These are phyloP conservation scores for Chymomyza costata DNA, from an alignment of 1,140 invertebrate species.

Conservation along the genomic window DNA sequence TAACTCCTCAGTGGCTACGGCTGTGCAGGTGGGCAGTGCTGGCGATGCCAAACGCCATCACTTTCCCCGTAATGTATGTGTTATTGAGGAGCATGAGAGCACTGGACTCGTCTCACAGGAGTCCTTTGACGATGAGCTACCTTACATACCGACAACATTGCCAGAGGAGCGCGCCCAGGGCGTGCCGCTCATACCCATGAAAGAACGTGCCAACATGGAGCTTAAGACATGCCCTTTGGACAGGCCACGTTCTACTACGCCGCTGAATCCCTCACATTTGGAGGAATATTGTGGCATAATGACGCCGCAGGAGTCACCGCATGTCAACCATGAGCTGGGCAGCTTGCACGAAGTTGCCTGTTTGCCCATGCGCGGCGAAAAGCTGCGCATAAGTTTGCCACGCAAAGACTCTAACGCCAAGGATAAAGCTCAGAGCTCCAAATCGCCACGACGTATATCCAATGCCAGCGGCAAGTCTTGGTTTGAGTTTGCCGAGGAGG, in stretches of 20 bases:
- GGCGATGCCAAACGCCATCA: constrained; percentile 48
- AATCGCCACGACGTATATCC: constrained; percentile 76
- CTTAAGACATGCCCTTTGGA: constrained; percentile 89
- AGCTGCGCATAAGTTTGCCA: constrained; percentile 83
- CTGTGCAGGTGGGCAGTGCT: constrained; percentile 62
- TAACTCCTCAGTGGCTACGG: constrained; percentile 52
- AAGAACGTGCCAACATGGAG: constrained; percentile 82
- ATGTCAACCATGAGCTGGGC: constrained; percentile 41
- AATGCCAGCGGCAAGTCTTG: constrained; percentile 77
- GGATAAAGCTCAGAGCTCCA: constrained; percentile 61
- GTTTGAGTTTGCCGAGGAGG: constrained; percentile 81
- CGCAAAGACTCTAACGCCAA: constrained; percentile 77
- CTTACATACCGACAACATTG: constrained; percentile 89
- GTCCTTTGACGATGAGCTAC: constrained; percentile 90
- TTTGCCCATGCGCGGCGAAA: constrained; percentile 76
- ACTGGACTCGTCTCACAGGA: constrained; percentile 88
- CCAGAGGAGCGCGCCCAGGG: constrained; percentile 88
- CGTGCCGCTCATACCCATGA: constrained; percentile 87
- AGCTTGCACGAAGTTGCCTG: constrained; percentile 16
- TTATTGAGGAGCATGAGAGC: constrained; percentile 80
- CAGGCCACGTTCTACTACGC: constrained; percentile 89
- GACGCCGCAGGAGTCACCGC: constrained; percentile 62
- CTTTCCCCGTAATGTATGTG: constrained; percentile 67
- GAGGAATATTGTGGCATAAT: constrained; percentile 82
- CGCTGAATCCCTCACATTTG: constrained; percentile 84